phyloP scores from a whole-genome alignment of 2,888 invertebrate genomes.

The Glyphotaelius pellucidus region DNA sequence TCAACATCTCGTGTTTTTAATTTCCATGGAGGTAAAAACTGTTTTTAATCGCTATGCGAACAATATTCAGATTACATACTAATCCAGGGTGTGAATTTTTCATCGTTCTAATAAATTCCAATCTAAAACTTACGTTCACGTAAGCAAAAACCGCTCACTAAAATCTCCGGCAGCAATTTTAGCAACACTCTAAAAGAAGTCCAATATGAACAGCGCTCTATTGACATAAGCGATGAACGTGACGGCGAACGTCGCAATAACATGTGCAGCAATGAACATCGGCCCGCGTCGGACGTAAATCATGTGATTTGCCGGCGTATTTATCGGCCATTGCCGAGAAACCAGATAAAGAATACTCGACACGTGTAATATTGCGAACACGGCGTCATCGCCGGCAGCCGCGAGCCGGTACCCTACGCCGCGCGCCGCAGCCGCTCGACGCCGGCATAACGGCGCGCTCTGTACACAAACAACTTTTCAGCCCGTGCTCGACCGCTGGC shows the following conservation, averaged over 20 bases:
- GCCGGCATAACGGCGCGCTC: conserved; percentile 62
- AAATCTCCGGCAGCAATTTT: no score
- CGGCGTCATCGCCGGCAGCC: conserved; percentile 43
- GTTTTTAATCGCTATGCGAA: no score
- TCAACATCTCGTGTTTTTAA: not conserved
- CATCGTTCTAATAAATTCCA: no score
- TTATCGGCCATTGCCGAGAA: conserved; percentile 42
- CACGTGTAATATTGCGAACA: conserved; percentile 48
- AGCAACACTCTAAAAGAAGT: no score
- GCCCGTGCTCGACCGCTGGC: conserved; percentile 17
- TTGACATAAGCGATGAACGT: not conserved
- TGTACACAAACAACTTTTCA: conserved; percentile 64
- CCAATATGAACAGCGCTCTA: not conserved
- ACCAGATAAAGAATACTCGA: conserved; percentile 43
- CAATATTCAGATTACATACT: not conserved
- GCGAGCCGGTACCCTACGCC: conserved; percentile 34
- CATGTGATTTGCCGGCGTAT: conserved; percentile 39
- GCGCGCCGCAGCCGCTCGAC: conserved; percentile 35
- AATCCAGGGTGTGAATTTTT: no score
- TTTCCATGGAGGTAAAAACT: not conserved
- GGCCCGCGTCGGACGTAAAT: conserved; percentile 10
- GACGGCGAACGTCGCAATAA: conserved; percentile 30
- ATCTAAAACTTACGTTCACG: not conserved
- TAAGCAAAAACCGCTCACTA: not conserved
- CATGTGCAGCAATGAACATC: not conserved